Base-by-base conservation (phyloP, 2,797 vertebrate genomes). In the Botia almorhae region DNA sequence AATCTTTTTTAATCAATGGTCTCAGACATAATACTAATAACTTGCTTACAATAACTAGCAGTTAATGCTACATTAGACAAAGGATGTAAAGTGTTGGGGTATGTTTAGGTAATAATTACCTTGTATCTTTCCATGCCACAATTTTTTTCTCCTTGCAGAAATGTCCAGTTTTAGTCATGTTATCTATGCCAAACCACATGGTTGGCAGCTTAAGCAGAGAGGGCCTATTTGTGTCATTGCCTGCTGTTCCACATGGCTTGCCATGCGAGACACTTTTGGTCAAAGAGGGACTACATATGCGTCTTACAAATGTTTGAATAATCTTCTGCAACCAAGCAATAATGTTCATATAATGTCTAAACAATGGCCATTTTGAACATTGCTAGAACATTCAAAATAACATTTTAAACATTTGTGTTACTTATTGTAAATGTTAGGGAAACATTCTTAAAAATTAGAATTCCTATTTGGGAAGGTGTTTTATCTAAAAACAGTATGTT, bases 241-340 rank as follows among this genome's bases (percentile, higher is more conserved):
- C 92, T 89, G 88, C 82, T 81, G 46, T 91, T 93, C 91, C 91
- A 93, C 92, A 93, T 93, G 90, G 92, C 93, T 89, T 86, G 87
- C 88, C 82, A 84, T 89, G 89, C 88, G 89, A 91, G 91, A 88
- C 88, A 73, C 36, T 72, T 83, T 80, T 84, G 82, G 80, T 82
- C 81, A 82, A 76, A 78, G 80, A 26, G 84, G 77, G 77, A 84
- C 51, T 78, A 55, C 81, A 81, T 82, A 81, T 75, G 48, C 68
- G 78, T 72, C 64, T 74, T 83, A 39, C 6, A 39, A 39, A 39
- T 39, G 36, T 39, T 39, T 39, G 36, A 39, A 39, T 39, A 39
- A 7, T 7, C 36, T 39, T 39, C 7, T 39, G 6, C 6, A 39
- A 39, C 36, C 6, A 33, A 33, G 33, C 33, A 33, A 33, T 33